Base-by-base conservation (phyloP, 1,140 invertebrate genomes). In the Nylanderia fulva region DNA sequence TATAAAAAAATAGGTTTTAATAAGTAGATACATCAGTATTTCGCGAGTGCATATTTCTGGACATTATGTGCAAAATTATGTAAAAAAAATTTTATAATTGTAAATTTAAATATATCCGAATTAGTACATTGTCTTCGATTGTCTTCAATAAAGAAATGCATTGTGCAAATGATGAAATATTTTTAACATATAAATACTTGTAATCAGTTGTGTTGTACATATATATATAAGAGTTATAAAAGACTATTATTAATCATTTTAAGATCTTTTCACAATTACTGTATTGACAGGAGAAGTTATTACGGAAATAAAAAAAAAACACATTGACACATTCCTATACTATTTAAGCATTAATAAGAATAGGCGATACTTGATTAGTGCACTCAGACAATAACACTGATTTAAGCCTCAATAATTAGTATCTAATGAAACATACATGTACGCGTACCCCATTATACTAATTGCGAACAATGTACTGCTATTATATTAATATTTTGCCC, bases 401-500 rank as follows among this genome's bases (percentile, higher is more conserved):
- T 82, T 61, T 42, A 87, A 90, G 74, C 86, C 74, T 85, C 33
- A 77, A 71, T 86, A 85, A 90, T 90, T 90, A 90, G 86, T 90
- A 88, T 84, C 86, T 85, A 86, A 82, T 90, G 88, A 66, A 92
- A 92, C 75, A 88, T 88, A 90, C 69, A 89, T 64, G 4, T 87
- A 48, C 45, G 83, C 91, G 74, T 92, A 92, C 84, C 90, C 91
- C 86, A 84, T 58, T 86, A 85, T 88, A 64, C 84, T 85, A 85
- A 90, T 84, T 86, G 83, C 86, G 60, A 89, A 88, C 76, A 90
- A 87, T 89, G 79, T 86, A 86, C 39, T 92, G 92, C 93, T 93
- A 94, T 94, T 91, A 92, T 95, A 95, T 94, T 94, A 94, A 94
- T 95, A 95, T 94, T 95, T 95, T 95, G 94, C 94, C 94, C 94